Evolutionary conservation across 35 echinoderm and acorn worm species (phyloP).

Genomic region (Strongylocentrotus purpuratus): DNA sequence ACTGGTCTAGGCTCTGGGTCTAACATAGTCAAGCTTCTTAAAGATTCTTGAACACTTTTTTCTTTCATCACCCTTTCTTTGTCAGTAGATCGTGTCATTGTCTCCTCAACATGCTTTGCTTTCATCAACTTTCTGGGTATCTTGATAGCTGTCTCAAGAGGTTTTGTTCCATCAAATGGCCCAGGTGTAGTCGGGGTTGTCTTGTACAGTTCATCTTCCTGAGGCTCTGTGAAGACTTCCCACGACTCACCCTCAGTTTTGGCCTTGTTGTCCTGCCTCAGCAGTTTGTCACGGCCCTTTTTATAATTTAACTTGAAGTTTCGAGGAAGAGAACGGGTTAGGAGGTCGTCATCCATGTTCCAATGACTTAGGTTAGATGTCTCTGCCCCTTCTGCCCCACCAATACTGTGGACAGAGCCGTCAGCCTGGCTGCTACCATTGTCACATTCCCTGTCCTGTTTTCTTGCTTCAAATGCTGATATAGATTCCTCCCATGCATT

Average conservation of each 20-base stretch:
- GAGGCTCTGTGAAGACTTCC: slow-evolving; percentile 41
- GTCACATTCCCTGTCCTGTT: slow-evolving; percentile 22
- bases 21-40: not conserved
- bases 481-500: slow-evolving; percentile 36
- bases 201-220: slow-evolving; percentile 37
- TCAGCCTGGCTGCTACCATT: slow-evolving; percentile 23
- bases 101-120: not conserved
- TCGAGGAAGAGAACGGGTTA: slow-evolving; percentile 28
- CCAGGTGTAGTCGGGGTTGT: slow-evolving; percentile 6
- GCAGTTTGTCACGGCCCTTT: not conserved
- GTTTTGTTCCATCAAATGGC: slow-evolving; percentile 4
- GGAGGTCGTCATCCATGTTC: slow-evolving; percentile 48
- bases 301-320: slow-evolving; percentile 33
- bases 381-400: not conserved
- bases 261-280: not conserved
- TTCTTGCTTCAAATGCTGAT: slow-evolving; percentile 8
- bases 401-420: slow-evolving; percentile 7
- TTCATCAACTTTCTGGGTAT: slow-evolving; percentile 16
- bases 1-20: not conserved
- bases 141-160: slow-evolving; percentile 14
- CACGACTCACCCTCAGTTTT: slow-evolving; percentile 6
- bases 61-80: not conserved
- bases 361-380: slow-evolving; percentile 45
- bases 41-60: slow-evolving; percentile 13
- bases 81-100: not conserved